These are phyloP conservation scores for Sakesphorus luctuosus DNA, from an alignment of 2,113 vertebrate genomes.

Conservation along the genomic window DNA sequence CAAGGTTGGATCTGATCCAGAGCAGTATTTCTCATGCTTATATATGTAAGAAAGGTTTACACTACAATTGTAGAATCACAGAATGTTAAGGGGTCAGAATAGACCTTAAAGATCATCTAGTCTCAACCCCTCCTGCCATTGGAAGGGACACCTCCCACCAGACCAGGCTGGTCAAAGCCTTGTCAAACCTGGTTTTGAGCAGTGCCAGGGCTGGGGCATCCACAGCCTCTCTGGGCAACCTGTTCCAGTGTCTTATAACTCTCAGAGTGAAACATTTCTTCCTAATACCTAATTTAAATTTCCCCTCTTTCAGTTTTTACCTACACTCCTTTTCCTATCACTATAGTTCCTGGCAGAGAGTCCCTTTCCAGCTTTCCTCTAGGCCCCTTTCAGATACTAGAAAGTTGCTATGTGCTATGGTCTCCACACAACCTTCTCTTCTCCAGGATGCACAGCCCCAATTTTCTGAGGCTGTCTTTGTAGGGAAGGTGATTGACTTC, in stretches of 20 bases:
- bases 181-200: not conserved
- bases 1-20: not conserved
- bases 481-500: not conserved
- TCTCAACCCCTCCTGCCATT: not conserved
- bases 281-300: not conserved
- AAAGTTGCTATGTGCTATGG: not conserved
- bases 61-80: not conserved
- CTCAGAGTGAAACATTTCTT: not conserved
- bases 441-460: not conserved
- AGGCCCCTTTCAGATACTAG: not conserved
- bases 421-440: not conserved
- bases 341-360: not conserved
- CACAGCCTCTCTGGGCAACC: not conserved
- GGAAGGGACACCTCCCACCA: not conserved
- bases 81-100: not conserved
- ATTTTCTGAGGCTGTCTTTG: not conserved
- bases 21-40: not conserved
- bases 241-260: not conserved
- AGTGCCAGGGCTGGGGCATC: not conserved
- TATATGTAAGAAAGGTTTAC: not conserved
- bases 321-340: not conserved
- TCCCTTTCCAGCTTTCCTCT: not conserved
- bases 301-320: not conserved
- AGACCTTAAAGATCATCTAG: not conserved
- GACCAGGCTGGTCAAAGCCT: not conserved